A percentile compares a stretch with the other conserved stretches of the same genome.
These are phyloP conservation scores for Spialia ferax DNA, from an alignment of 2,888 invertebrate genomes.

Conservation along the genomic window DNA sequence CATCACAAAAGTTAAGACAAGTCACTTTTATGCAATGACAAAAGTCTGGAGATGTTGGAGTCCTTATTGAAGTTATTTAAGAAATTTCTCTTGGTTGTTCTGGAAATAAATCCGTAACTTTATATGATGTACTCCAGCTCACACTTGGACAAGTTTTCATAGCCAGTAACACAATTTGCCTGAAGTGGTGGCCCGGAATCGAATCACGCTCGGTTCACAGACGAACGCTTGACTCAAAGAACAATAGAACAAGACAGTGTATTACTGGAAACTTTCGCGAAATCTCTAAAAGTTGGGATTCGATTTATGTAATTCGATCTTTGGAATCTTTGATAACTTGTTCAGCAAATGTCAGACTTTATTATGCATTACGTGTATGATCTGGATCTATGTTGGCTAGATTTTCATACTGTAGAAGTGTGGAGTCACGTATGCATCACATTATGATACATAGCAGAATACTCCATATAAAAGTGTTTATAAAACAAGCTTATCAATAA, in stretches of 20 bases:
- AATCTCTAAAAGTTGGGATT: conserved; percentile 36
- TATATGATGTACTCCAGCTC: background rate
- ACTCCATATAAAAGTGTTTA: too few species aligned
- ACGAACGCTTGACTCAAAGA: conserved; percentile 25
- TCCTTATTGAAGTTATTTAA: conserved; percentile 1
- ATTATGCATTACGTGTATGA: conserved; percentile 5
- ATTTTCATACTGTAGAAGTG: background rate
- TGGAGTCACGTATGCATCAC: conserved; percentile 23
- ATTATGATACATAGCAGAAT: too few species aligned
- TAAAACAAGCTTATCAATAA: background rate
- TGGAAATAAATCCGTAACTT: background rate
- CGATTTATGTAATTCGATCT: conserved; percentile 33
- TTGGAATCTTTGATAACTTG: conserved; percentile 21
- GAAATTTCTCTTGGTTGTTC: background rate
- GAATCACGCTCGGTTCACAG: conserved; percentile 25
- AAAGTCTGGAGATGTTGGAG: background rate
- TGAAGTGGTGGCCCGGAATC: conserved; percentile 32
- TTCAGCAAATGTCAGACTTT: background rate
- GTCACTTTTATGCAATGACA: conserved; percentile 2
- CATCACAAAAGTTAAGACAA: background rate
- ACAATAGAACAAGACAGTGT: conserved; percentile 33
- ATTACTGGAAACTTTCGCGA: conserved; percentile 35
- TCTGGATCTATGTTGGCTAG: background rate
- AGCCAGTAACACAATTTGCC: conserved; percentile 32
- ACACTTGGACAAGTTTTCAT: conserved; percentile 29